These are phyloP conservation scores for Arizona elegans DNA, from an alignment of 2,113 vertebrate species.

Conservation along the genomic window DNA sequence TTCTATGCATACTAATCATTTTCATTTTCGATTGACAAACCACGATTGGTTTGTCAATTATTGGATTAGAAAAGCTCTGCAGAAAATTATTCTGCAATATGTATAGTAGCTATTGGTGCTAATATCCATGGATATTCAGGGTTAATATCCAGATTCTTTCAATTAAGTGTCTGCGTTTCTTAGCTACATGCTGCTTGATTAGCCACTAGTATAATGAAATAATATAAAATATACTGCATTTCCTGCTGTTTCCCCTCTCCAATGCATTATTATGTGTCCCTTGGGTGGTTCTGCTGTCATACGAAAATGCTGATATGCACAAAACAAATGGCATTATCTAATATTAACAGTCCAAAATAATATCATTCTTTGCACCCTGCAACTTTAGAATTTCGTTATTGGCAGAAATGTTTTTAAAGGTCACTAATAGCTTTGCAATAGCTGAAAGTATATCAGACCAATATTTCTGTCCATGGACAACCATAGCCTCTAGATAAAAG, in stretches of 20 bases:
- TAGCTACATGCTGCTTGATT: constrained; percentile 20
- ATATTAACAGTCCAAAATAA: constrained; percentile 29
- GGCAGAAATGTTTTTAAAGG: constrained; percentile 10
- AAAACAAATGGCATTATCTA: constrained; percentile 36
- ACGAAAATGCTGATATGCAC: constrained; percentile 40
- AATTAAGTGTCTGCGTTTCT: background rate
- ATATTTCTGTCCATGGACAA: background rate
- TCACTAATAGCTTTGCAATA: constrained; percentile 3
- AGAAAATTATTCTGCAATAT: constrained; percentile 18
- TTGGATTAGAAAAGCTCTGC: constrained; percentile 39
- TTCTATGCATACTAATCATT: constrained; percentile 42
- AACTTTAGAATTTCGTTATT: constrained; percentile 29
- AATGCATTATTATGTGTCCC: constrained; percentile 28
- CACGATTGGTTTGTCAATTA: constrained; percentile 29
- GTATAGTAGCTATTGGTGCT: constrained; percentile 27
- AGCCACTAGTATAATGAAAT: constrained; percentile 33
- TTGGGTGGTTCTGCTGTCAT: constrained; percentile 38
- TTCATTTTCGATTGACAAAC: constrained; percentile 51
- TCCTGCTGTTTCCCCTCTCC: constrained; percentile 43
- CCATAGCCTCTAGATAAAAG: background rate
- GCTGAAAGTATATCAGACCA: background rate
- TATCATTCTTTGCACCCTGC: constrained; percentile 5
- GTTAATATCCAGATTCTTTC: constrained; percentile 18
- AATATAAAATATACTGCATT: constrained; percentile 30
- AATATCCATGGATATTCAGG: constrained; percentile 30